Percentiles rank a stretch among this genome's conserved stretches.
These are phyloP conservation scores for Pseudochirops corinnae DNA, from an alignment of 2,797 vertebrate species.

Conservation along the genomic window DNA sequence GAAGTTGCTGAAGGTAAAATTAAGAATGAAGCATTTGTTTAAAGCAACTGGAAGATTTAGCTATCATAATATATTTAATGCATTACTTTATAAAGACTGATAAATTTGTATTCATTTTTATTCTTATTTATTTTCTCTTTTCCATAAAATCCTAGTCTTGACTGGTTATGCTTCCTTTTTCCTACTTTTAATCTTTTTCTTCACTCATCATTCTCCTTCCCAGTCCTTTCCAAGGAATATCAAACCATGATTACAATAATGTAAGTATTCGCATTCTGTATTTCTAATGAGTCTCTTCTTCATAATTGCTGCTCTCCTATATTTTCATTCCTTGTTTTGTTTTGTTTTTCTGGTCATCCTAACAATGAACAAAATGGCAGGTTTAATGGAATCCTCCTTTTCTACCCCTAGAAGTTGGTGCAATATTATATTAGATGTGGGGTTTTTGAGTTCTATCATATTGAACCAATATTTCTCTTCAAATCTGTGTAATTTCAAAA, in stretches of 20 bases:
- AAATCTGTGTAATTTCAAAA: background rate
- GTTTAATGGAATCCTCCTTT: background rate
- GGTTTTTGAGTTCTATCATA: background rate
- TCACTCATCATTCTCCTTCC: background rate
- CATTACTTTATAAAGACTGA: background rate
- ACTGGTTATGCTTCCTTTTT: background rate
- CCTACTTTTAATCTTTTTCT: background rate
- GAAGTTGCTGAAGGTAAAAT: background rate
- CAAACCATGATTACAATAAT: background rate
- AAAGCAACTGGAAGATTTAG: background rate
- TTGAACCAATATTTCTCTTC: background rate
- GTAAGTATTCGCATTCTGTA: background rate
- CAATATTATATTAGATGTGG: background rate
- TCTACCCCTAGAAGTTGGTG: background rate
- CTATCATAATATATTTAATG: background rate
- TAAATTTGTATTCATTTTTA: background rate
- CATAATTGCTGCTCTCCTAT: background rate
- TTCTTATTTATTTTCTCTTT: background rate
- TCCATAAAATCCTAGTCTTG: background rate
- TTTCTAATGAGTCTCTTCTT: background rate
- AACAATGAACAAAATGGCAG: background rate
- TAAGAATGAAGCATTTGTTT: background rate
- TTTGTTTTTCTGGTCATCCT: background rate
- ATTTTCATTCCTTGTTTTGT: background rate
- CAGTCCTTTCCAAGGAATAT: slow-evolving; percentile 3